Evolutionary conservation across 2,113 vertebrate species (phyloP), one percentile per base, ranked within the genome.

Genomic region (Istiophorus platypterus): DNA sequence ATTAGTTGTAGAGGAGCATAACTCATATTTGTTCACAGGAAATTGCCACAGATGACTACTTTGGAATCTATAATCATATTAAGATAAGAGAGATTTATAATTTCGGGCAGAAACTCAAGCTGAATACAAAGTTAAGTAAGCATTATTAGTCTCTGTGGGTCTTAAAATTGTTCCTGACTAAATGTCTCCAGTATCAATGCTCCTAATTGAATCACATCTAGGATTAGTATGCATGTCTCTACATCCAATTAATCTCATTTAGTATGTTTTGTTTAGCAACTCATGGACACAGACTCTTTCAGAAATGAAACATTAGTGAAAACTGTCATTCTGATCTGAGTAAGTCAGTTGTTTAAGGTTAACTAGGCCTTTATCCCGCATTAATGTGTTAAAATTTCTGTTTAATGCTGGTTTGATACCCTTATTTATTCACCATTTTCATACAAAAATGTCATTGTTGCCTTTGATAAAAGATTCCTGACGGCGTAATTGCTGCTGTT

Each of bases 401-500:
- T 57, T 68, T 52, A 69, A 52, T 5, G 61, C 63, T 20, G 12
- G 67, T 70, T 82, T 81, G 65, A 82, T 75, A 72, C 18, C 27
- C 47, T 70, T 67, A 61, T 70, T 88, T 69, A 84, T 82, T 63
- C 34, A 47, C 64, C 39, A 20, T 72, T 86, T 68, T 78, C 5
- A 47, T 59, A 73, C 76, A 74, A 70, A 71, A 65, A 76, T n/a
- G 67, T 85, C 80, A 74, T 70, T 74, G 84, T 87, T 85, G 57
- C 22, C 80, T 88, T 71, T 80, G 62, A 76, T 88, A 81, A 57
- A 72, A 54, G 86, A 88, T 71, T 88, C 73, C 78, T 82, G 90
- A 88, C 77, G 59, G 71, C 71, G 74, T 93, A 93, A 93, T 93
- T 92, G 88, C 76, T 47, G 67, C 83, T 82, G 81, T 83, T 82